A percentile compares a stretch with the other conserved stretches of the same genome.
These are phyloP conservation scores for Hypomecis punctinalis DNA, from an alignment of 2,888 invertebrate genomes.

Conservation along the genomic window DNA sequence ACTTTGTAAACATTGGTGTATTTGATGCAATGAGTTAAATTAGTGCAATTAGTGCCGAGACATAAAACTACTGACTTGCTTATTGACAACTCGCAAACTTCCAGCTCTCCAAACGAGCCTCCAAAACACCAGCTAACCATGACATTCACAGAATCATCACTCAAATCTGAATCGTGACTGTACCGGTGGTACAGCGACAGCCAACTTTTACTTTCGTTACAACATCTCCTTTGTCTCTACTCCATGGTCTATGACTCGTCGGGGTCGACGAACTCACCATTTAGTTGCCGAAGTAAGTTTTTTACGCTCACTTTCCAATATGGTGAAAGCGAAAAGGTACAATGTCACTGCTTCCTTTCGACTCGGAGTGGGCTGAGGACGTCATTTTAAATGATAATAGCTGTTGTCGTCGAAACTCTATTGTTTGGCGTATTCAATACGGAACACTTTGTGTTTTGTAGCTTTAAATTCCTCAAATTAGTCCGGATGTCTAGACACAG, in stretches of 20 bases:
- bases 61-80: too few species aligned
- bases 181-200: conserved; percentile 41
- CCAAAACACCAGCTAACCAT: conserved; percentile 74
- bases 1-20: too few species aligned
- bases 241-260: conserved; percentile 63
- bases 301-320: conserved; percentile 85
- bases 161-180: conserved; percentile 71
- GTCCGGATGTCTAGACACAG: conserved; percentile 25
- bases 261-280: conserved; percentile 78
- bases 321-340: conserved; percentile 80
- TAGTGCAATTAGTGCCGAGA: too few species aligned
- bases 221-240: conserved; percentile 78
- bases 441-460: conserved; percentile 36
- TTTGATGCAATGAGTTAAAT: too few species aligned
- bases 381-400: conserved; percentile 74
- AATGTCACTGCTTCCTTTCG: conserved; percentile 83
- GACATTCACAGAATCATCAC: conserved; percentile 78
- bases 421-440: conserved; percentile 63
- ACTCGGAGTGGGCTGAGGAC: conserved; percentile 72
- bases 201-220: conserved; percentile 79
- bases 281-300: conserved; percentile 83
- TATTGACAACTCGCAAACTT: not conserved
- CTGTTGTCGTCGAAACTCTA: conserved; percentile 61
- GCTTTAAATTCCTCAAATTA: conserved; percentile 32
- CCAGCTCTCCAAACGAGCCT: conserved; percentile 3